Evolutionary conservation across 2,797 vertebrate genomes (phyloP), one percentile per base, ranked within the genome.

Genomic region (Selene dorsalis): DNA sequence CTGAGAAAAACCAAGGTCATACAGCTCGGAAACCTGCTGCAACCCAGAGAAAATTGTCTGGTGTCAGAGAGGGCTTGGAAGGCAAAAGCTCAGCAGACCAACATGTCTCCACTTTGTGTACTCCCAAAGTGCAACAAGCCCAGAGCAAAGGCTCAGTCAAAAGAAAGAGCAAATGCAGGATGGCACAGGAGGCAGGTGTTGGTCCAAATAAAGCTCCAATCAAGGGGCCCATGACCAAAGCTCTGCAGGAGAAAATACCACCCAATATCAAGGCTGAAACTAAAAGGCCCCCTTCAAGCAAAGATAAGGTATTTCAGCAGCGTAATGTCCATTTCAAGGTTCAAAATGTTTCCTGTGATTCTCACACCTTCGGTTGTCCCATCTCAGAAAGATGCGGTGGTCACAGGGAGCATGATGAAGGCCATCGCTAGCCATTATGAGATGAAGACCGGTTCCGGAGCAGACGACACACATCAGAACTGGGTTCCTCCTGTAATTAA

Each of bases 381-480:
- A 17, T 4, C 32, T 57, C 73, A 95, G 92, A 92, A 86, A 81
- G 79, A 87, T 60, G 45, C 69, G 30, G 81, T 84, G 24, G 67
- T 92, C 73, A 64, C 91, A 69, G 77, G 84, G 24, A 87, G 68
- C 77, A 93, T 95, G 91, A 89, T 94, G 75, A 93, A 93, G 60
- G 79, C 79, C 32, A 95, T 95, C 80, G 94, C 94, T 3, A 93
- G 85, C 66, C 92, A 81, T 77, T 94, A 95, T 24, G 75, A 91
- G 50, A 79, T 12, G 16, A 82, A 65, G 56, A 62, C 62, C 55
- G 26, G 73, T 38, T 39, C 59, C 43, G 73, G 39, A 58, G 41
- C 28, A 32, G 69, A 77, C 70, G 59, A 20, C 2, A 48, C 38
- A 9, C 11, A 24, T 22, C 77, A 66, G 26, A 68, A 1, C 58